A percentile compares a stretch with the other conserved stretches of the same genome.
phyloP scores from a whole-genome alignment of 2,797 vertebrate species.

The Hoplostethus atlanticus region DNA sequence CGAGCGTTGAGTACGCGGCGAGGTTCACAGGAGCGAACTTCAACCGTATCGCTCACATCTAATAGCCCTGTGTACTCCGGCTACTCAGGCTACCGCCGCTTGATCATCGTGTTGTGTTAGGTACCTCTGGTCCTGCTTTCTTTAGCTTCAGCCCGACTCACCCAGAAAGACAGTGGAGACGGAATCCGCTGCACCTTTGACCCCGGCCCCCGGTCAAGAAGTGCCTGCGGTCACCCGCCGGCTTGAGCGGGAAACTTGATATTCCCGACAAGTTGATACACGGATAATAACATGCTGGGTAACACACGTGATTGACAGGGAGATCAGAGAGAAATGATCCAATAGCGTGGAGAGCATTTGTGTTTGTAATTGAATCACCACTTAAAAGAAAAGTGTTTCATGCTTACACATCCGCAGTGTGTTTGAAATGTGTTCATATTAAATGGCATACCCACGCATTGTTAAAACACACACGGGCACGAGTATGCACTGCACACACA shows the following conservation, averaged over 20 bases:
- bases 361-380: constrained; percentile 38
- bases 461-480: constrained; percentile 19
- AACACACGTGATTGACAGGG: constrained; percentile 32
- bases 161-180: constrained; percentile 53
- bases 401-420: constrained; percentile 21
- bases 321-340: constrained; percentile 48
- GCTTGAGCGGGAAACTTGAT: constrained; percentile 65
- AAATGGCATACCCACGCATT: constrained; percentile 31
- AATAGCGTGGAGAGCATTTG: not conserved
- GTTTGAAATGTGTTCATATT: constrained; percentile 34
- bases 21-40: constrained; percentile 77
- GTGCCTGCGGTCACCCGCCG: constrained; percentile 59
- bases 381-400: constrained; percentile 45
- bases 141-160: constrained; percentile 64
- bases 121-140: constrained; percentile 70
- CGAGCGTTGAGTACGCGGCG: constrained; percentile 61
- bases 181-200: constrained; percentile 68
- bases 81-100: constrained; percentile 72
- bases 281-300: constrained; percentile 40
- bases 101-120: constrained; percentile 71
- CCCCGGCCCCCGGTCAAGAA: constrained; percentile 67
- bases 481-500: too few relatives aligned
- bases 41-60: constrained; percentile 82
- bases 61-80: constrained; percentile 76
- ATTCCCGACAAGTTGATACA: constrained; percentile 69